A percentile compares a stretch with the other conserved stretches of the same genome.
phyloP scores from a whole-genome alignment of 2,888 invertebrate genomes.

The Norana najaformis region DNA sequence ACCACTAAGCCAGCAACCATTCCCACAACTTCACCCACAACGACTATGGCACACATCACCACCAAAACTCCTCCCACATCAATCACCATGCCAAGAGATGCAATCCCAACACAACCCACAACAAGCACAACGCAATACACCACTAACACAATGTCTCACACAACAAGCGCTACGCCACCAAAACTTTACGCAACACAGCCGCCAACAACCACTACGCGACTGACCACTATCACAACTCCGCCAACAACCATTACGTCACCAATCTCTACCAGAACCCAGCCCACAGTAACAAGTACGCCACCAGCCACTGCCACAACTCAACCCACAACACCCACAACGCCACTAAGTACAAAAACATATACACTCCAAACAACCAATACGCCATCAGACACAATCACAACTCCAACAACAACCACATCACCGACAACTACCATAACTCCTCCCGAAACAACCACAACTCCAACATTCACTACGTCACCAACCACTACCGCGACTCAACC shows the following conservation, averaged over 20 bases:
- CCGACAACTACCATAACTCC: background rate
- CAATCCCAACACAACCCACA: too few species aligned
- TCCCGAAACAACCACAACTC: background rate
- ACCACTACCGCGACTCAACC: background rate
- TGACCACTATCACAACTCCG: background rate
- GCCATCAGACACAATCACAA: background rate
- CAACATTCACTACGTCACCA: background rate
- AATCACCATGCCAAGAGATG: background rate
- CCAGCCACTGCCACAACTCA: too few species aligned
- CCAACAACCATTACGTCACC: background rate
- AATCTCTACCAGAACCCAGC: background rate
- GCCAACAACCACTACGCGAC: background rate
- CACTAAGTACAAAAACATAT: too few species aligned
- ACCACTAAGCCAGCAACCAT: background rate
- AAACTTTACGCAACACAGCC: background rate
- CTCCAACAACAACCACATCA: background rate
- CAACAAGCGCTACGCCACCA: too few species aligned
- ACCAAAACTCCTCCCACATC: background rate
- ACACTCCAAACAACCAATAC: too few species aligned
- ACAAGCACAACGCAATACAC: background rate
- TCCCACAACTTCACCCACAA: background rate
- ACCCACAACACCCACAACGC: too few species aligned
- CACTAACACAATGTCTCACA: too few species aligned
- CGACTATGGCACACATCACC: background rate
- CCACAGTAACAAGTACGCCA: background rate